These are phyloP conservation scores for Hippocampus abdominalis DNA, from an alignment of 2,113 vertebrate genomes.

Conservation along the genomic window DNA sequence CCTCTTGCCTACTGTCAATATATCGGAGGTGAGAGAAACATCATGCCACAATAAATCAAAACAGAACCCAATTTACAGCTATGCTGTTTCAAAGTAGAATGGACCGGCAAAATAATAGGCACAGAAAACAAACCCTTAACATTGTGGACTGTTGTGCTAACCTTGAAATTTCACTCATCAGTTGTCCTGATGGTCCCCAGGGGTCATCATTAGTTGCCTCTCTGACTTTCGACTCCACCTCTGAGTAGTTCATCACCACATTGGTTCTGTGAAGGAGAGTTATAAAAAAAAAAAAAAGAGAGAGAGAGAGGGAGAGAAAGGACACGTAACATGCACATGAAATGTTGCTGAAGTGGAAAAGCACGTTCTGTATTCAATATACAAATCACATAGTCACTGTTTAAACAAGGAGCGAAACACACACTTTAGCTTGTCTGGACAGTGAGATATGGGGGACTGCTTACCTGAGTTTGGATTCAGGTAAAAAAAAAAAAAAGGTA, in stretches of 20 bases:
- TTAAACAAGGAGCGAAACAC: conserved; percentile 12
- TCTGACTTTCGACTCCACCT: conserved; percentile 98
- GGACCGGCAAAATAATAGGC: background rate
- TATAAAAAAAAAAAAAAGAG: background rate
- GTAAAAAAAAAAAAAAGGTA: no score
- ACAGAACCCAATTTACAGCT: background rate
- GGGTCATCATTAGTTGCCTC: conserved; percentile 99
- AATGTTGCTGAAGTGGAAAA: background rate
- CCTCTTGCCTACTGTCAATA: background rate
- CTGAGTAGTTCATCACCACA: conserved; percentile 99
- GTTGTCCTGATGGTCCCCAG: conserved; percentile 96
- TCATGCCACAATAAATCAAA: background rate
- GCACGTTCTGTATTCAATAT: background rate
- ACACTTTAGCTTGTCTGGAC: conserved; percentile 5
- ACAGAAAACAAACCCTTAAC: background rate
- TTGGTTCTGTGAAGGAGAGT: conserved; percentile 80
- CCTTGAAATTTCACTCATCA: conserved; percentile 97
- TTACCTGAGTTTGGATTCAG: conserved; percentile 4
- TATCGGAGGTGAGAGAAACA: background rate
- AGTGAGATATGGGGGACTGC: conserved; percentile 12
- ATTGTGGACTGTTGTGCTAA: conserved; percentile 56
- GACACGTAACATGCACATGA: conserved; percentile 14
- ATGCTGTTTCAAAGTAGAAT: background rate
- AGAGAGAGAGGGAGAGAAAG: background rate
- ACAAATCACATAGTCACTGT: background rate